phyloP scores from a whole-genome alignment of 2,113 vertebrate genomes.

The Penelope pileata region DNA sequence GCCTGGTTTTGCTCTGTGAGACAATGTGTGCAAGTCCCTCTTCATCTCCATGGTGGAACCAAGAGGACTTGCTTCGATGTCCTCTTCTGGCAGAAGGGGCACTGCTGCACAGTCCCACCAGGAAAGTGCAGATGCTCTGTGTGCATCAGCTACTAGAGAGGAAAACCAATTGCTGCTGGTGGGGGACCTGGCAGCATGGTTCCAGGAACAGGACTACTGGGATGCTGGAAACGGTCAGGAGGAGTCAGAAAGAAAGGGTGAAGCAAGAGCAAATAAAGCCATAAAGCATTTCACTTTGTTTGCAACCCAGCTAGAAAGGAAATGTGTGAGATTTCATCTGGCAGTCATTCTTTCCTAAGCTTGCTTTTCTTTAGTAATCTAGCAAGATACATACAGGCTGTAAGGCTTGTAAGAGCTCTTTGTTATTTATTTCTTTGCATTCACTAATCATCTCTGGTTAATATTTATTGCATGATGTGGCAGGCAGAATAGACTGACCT shows the following conservation, averaged over 20 bases:
- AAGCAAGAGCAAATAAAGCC: not conserved
- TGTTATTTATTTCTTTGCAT: not conserved
- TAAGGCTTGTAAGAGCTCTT: not conserved
- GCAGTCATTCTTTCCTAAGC: not conserved
- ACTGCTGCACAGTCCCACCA: not conserved
- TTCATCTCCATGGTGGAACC: not conserved
- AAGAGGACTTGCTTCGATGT: not conserved
- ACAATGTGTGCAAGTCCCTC: not conserved
- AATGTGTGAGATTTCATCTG: not conserved
- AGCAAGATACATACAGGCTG: not conserved
- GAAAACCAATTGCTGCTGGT: accelerated
- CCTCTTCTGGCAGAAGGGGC: not conserved
- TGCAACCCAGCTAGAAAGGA: not conserved
- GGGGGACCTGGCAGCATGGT: not conserved
- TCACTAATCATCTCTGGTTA: not conserved
- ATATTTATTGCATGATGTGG: not conserved
- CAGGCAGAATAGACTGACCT: not conserved
- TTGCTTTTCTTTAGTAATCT: not conserved
- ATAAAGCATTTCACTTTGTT: not conserved
- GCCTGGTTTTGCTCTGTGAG: not conserved
- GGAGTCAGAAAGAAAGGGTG: not conserved
- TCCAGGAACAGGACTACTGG: not conserved
- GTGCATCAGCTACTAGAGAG: not conserved
- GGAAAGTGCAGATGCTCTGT: not conserved
- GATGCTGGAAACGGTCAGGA: not conserved